Evolutionary conservation across 2,113 vertebrate species (phyloP).

Genomic region (Myodes glareolus): DNA sequence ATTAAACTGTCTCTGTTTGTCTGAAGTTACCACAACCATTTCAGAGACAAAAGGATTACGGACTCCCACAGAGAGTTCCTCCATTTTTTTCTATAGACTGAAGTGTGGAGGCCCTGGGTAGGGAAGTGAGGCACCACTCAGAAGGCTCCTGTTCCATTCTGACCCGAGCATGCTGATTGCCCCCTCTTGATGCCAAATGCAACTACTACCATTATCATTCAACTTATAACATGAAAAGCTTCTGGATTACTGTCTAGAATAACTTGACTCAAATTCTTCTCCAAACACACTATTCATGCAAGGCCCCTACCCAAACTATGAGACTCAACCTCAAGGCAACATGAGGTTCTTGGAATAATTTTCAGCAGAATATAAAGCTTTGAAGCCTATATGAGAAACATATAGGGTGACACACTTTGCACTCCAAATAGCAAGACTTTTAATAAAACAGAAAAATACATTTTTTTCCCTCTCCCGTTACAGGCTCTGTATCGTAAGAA

Average conservation of each 20-base stretch:
- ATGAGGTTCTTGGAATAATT: not conserved
- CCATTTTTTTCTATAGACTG: not conserved
- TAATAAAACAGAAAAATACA: not conserved
- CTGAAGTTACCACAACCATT: not conserved
- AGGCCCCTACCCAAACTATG: not conserved
- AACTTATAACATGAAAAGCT: not conserved
- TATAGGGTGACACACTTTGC: not conserved
- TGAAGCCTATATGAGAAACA: no score
- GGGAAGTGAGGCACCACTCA: not conserved
- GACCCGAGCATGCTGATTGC: accelerated
- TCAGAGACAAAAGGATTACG: not conserved
- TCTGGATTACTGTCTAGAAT: not conserved
- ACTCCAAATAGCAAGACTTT: not conserved
- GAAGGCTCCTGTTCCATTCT: not conserved
- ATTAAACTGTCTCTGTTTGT: not conserved
- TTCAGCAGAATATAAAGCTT: not conserved
- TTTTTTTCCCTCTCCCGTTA: not conserved
- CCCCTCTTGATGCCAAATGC: not conserved
- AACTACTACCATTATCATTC: not conserved
- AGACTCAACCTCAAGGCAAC: not conserved
- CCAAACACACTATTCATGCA: not conserved
- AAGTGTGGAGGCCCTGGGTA: not conserved
- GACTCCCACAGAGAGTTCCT: not conserved
- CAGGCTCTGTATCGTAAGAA: not conserved
- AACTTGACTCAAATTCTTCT: not conserved